These are phyloP conservation scores for Cosmia pyralina DNA, from an alignment of 2,888 invertebrate genomes.

Conservation along the genomic window DNA sequence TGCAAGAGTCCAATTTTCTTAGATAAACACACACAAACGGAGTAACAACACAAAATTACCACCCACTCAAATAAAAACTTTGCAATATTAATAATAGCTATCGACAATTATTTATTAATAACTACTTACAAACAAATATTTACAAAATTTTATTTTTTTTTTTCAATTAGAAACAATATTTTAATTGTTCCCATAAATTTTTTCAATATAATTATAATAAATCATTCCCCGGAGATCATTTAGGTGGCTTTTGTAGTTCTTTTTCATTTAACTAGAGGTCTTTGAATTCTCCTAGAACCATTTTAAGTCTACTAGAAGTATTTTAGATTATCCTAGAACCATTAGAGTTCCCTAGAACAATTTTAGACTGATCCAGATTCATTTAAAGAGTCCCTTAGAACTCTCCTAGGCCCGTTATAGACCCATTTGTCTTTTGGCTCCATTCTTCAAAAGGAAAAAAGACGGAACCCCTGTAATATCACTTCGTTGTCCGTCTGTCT, in stretches of 20 bases:
- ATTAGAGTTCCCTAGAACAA: neutral
- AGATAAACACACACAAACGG: constrained; percentile 24
- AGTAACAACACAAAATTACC: constrained; percentile 8
- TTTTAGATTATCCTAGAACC: too few species aligned
- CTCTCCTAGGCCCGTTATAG: neutral
- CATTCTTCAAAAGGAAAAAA: too few species aligned
- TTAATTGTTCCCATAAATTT: constrained; percentile 66
- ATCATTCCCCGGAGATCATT: constrained; percentile 57
- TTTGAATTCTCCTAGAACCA: neutral
- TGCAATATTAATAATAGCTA: constrained; percentile 36
- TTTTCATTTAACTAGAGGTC: neutral
- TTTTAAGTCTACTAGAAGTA: neutral
- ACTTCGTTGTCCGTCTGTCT: too few species aligned
- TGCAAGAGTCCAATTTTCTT: neutral
- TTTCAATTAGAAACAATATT: constrained; percentile 56
- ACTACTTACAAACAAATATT: constrained; percentile 43
- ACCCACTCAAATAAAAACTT: constrained; percentile 44
- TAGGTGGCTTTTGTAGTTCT: constrained; percentile 44
- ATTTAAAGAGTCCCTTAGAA: neutral
- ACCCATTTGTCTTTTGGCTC: neutral
- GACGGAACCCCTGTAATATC: too few species aligned
- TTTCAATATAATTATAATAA: constrained; percentile 48
- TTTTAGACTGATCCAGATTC: neutral
- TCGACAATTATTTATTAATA: constrained; percentile 26
- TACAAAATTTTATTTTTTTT: constrained; percentile 48